These are phyloP conservation scores for Pachyramphus minor DNA, from an alignment of 2,113 vertebrate genomes.

Conservation along the genomic window DNA sequence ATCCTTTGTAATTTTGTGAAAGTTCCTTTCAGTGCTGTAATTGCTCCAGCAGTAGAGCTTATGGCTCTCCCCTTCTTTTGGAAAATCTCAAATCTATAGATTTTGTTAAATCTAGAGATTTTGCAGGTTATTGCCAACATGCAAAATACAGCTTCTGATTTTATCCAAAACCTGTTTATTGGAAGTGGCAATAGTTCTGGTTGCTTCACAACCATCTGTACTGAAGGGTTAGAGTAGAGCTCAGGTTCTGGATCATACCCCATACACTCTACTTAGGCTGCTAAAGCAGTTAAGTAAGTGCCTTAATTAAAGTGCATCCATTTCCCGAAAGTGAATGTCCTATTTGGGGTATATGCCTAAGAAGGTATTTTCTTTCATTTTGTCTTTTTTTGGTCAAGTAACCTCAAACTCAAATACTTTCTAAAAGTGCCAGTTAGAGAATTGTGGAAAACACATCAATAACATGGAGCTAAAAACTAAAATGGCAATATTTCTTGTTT, in stretches of 20 bases:
- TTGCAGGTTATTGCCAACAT: not conserved
- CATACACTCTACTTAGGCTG: not conserved
- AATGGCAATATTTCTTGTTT: not conserved
- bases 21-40: not conserved
- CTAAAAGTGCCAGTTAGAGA: not conserved
- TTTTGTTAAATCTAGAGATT: not conserved
- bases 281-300: not conserved
- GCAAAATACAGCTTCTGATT: not conserved
- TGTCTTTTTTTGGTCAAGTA: not conserved
- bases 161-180: not conserved
- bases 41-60: not conserved
- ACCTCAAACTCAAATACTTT: not conserved
- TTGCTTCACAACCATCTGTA: not conserved
- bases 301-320: not conserved
- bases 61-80: not conserved
- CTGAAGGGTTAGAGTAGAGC: not conserved
- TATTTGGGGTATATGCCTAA: not conserved
- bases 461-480: not conserved
- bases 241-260: not conserved
- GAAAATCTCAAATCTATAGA: not conserved
- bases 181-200: not conserved
- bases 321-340: not conserved
- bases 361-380: not conserved
- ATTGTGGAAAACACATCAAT: not conserved
- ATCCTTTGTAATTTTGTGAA: not conserved